Percentiles rank a stretch among this genome's conserved stretches.
These are phyloP conservation scores for Microcebus tavaratra DNA, from an alignment of 2,113 vertebrate species.

Conservation along the genomic window DNA sequence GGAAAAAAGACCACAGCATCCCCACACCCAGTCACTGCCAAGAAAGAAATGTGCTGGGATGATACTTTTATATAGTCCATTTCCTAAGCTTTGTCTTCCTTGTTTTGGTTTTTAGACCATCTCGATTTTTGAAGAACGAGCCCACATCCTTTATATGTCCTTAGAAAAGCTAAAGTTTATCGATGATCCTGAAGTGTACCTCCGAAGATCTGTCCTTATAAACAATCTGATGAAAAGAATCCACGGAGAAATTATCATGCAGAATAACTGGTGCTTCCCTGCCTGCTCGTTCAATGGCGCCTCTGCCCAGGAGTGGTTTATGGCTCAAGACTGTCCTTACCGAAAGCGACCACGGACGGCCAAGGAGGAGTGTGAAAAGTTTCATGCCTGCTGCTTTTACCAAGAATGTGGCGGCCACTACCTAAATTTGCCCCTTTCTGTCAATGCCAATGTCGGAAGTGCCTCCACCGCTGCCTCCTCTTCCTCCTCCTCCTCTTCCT, in stretches of 20 bases:
- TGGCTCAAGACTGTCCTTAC: conserved; percentile 90
- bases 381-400: conserved; percentile 94
- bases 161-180: conserved; percentile 98
- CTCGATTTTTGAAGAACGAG: conserved; percentile 93
- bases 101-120: conserved; percentile 87
- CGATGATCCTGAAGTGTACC: conserved; percentile 96
- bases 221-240: conserved; percentile 97
- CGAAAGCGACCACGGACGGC: conserved; percentile 94
- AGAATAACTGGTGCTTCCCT: conserved; percentile 96
- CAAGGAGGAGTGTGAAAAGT: conserved; percentile 89
- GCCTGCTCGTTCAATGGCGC: conserved; percentile 84
- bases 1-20: background rate
- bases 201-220: conserved; percentile 95
- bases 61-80: background rate
- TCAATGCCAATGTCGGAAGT: conserved; percentile 85
- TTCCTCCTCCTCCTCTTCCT: conserved; percentile 75
- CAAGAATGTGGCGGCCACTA: conserved; percentile 92
- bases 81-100: conserved; percentile 19
- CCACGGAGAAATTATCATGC: conserved; percentile 94
- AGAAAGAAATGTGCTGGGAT: background rate
- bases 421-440: conserved; percentile 92
- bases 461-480: conserved; percentile 81
- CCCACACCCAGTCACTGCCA: background rate
- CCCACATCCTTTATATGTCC: conserved; percentile 96
- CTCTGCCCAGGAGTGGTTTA: conserved; percentile 89